Evolutionary conservation across 2,797 vertebrate genomes (phyloP).

Genomic region (Atherinosoma microstoma): DNA sequence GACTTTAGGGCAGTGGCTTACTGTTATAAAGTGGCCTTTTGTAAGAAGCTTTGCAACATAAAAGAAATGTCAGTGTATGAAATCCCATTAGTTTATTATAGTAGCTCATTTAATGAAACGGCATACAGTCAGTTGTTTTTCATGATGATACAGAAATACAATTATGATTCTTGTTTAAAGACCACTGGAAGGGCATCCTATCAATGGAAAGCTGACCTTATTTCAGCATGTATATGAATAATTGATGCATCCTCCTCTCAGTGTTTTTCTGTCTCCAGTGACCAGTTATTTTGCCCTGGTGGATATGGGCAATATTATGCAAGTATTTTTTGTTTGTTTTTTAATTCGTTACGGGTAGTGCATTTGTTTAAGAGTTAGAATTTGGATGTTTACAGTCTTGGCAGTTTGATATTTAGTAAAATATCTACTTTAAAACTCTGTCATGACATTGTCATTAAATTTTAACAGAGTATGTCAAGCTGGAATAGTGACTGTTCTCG

Average conservation of each 20-base stretch:
- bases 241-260: constrained; percentile 52
- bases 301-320: constrained; percentile 19
- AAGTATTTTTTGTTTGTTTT: constrained; percentile 28
- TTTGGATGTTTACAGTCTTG: constrained; percentile 12
- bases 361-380: constrained; percentile 16
- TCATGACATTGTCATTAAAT: constrained; percentile 28
- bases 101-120: not conserved
- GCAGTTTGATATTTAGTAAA: constrained; percentile 28
- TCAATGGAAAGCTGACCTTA: constrained; percentile 25
- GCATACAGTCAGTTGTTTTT: not conserved
- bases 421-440: constrained; percentile 12
- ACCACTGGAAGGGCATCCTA: constrained; percentile 12
- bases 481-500: constrained; percentile 20
- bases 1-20: not conserved
- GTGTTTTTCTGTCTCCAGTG: constrained; percentile 42
- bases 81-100: not conserved
- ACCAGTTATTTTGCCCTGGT: constrained; percentile 42
- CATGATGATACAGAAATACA: constrained; percentile 1
- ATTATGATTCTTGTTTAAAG: constrained; percentile 19
- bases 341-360: constrained; percentile 35
- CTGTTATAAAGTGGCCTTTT: not conserved
- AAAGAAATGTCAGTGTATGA: constrained; percentile 4
- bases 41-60: not conserved
- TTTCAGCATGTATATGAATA: constrained; percentile 64
- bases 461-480: constrained; percentile 28